Evolutionary conservation across 2,888 invertebrate genomes (phyloP).

Genomic region (Ypsolopha scabrella): DNA sequence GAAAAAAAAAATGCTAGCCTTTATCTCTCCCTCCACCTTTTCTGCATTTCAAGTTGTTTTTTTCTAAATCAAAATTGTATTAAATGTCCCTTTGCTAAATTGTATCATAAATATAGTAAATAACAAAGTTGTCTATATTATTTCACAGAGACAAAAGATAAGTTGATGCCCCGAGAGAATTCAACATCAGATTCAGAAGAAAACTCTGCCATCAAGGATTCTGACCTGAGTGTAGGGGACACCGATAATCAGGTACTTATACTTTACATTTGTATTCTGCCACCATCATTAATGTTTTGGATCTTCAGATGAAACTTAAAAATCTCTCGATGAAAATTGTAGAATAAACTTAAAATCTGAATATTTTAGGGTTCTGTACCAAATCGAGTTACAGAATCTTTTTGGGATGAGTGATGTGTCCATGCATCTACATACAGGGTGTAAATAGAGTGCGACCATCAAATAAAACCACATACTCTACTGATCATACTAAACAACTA

Average conservation of each 20-base stretch:
- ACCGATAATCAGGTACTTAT: slow-evolving; percentile 58
- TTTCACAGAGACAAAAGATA: slow-evolving; percentile 47
- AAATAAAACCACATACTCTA: too few relatives aligned
- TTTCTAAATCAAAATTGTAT: too few relatives aligned
- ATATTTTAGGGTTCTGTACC: neutral
- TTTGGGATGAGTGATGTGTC: too few relatives aligned
- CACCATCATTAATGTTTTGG: too few relatives aligned
- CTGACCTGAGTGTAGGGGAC: slow-evolving; percentile 59
- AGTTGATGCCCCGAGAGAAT: slow-evolving; percentile 67
- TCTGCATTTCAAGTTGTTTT: neutral
- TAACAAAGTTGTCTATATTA: neutral
- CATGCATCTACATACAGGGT: too few relatives aligned
- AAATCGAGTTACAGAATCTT: slow-evolving; percentile 11
- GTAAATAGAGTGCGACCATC: too few relatives aligned
- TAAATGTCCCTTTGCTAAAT: neutral
- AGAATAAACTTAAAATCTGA: neutral
- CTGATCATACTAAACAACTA: too few relatives aligned
- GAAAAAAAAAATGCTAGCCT: too few relatives aligned
- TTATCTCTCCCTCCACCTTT: too few relatives aligned
- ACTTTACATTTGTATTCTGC: neutral
- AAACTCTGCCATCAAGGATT: slow-evolving; percentile 53
- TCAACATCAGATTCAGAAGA: slow-evolving; percentile 77
- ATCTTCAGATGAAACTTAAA: too few relatives aligned
- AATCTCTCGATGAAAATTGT: too few relatives aligned
- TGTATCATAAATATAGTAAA: neutral